Evolutionary conservation across 2,797 vertebrate genomes (phyloP).

Genomic region (Periophthalmus magnuspinnatus): DNA sequence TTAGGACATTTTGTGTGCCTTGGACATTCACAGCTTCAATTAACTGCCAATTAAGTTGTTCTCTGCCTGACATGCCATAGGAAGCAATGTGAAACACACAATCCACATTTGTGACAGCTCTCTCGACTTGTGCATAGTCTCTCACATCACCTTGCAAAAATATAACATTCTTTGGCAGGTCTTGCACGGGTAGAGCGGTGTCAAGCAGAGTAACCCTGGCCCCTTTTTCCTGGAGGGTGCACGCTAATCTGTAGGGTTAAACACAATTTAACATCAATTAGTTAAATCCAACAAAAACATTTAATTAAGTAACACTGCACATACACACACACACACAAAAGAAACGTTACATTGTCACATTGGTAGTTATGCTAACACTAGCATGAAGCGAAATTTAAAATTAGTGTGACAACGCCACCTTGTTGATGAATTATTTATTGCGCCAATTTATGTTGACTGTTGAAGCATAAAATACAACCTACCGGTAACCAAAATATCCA

Average conservation of each 20-base stretch:
- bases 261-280: background rate
- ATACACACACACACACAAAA: too few relatives aligned
- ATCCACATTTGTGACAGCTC: conserved; percentile 72
- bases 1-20: conserved; percentile 87
- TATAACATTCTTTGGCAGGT: conserved; percentile 77
- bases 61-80: conserved; percentile 94
- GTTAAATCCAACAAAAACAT: background rate
- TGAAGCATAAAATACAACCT: conserved; percentile 28
- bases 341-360: too few relatives aligned
- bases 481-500: conserved; percentile 95
- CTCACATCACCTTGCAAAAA: conserved; percentile 85
- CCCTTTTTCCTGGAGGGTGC: conserved; percentile 78
- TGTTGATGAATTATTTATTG: conserved; percentile 10
- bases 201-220: conserved; percentile 86
- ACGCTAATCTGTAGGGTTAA: conserved; percentile 81
- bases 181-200: conserved; percentile 66
- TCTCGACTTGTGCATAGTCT: conserved; percentile 75
- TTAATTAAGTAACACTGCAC: background rate
- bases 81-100: conserved; percentile 93
- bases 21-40: conserved; percentile 88
- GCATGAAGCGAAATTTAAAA: background rate
- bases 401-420: conserved; percentile 35
- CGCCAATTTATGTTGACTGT: background rate
- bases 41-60: conserved; percentile 84
- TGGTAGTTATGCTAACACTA: background rate